Conservation (phyloP, 2,888 invertebrate species). For the Cantharis rustica region DNA sequence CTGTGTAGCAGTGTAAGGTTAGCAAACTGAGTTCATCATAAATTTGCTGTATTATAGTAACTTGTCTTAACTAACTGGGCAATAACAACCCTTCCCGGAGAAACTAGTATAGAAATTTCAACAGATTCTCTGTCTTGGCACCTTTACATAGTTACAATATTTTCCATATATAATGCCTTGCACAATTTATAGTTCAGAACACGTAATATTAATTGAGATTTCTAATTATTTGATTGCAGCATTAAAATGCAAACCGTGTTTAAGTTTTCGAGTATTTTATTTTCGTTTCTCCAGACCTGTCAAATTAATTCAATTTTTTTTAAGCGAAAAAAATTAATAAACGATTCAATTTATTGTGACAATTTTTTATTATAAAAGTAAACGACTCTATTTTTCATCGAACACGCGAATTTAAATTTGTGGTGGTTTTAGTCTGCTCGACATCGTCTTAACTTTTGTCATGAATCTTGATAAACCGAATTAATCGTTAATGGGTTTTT, state of each 20-base stretch:
- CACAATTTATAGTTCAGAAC: neutral
- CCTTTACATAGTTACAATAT: neutral
- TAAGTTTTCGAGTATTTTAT: neutral
- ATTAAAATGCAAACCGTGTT: neutral
- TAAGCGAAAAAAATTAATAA: neutral
- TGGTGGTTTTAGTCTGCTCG: neutral
- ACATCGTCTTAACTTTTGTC: slow-evolving; percentile 7
- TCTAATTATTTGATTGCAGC: neutral
- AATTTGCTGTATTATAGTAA: neutral
- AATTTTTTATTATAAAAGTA: neutral
- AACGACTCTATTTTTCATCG: neutral
- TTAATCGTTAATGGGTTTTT: slow-evolving; percentile 2
- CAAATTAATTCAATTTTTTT: neutral
- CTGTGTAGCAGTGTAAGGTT: slow-evolving; percentile 4
- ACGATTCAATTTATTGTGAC: neutral
- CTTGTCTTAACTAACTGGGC: slow-evolving; percentile 2
- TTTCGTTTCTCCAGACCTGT: neutral
- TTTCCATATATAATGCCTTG: neutral
- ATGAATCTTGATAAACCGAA: slow-evolving; percentile 6
- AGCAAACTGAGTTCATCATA: slow-evolving; percentile 3
- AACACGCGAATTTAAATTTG: slow-evolving; percentile 7
- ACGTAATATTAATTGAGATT: neutral
- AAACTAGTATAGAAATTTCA: neutral
- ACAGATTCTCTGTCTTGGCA: neutral
- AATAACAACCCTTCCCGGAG: neutral